Percentiles rank a stretch among this genome's conserved stretches.
These are phyloP conservation scores for Neodiprion virginianus DNA, from an alignment of 1,140 invertebrate species.

Conservation along the genomic window DNA sequence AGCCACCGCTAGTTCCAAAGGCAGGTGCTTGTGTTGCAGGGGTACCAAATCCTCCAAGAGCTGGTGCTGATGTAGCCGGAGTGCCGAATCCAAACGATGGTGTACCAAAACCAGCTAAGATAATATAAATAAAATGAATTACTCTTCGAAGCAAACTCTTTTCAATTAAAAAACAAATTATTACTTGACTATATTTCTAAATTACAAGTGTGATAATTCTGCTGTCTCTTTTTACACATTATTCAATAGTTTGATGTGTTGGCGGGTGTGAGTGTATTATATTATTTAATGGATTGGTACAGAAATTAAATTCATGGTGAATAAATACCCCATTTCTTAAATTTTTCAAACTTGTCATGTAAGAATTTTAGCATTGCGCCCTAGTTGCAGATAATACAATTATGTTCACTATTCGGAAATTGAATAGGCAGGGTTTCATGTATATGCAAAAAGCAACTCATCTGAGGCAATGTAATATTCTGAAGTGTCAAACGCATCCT, in stretches of 20 bases:
- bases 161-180: not conserved
- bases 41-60: conserved; percentile 49
- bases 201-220: not conserved
- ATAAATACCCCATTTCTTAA: not conserved
- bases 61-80: conserved; percentile 44
- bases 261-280: no score
- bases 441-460: not conserved
- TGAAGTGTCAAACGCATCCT: not conserved
- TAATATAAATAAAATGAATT: conserved; percentile 12
- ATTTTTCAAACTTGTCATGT: not conserved
- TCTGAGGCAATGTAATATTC: not conserved
- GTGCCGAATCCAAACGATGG: conserved; percentile 50
- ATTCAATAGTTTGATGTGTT: not conserved
- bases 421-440: no score
- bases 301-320: no score
- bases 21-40: conserved; percentile 48
- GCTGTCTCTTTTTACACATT: not conserved
- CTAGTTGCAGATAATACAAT: not conserved
- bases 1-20: conserved; percentile 51
- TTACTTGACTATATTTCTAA: conserved; percentile 5
- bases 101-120: conserved; percentile 45
- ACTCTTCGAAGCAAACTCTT: no score
- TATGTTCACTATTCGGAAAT: not conserved
- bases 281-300: no score
- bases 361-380: not conserved